These are phyloP conservation scores for Pollimyrus isidori DNA, from an alignment of 2,113 vertebrate genomes.

Conservation along the genomic window DNA sequence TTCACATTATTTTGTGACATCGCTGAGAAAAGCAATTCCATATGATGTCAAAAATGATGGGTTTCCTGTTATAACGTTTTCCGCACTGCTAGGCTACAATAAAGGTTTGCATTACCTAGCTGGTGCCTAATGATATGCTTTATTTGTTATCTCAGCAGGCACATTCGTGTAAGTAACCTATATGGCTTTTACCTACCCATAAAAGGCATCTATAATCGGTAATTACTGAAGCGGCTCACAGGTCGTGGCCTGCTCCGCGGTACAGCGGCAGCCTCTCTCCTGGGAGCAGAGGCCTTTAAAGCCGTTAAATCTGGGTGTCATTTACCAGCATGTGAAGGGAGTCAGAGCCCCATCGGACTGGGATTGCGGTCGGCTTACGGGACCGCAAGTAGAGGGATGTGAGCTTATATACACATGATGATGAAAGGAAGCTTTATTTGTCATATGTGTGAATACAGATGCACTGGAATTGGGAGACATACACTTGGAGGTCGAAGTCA, in stretches of 20 bases:
- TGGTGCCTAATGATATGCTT: background rate
- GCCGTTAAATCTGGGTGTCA: background rate
- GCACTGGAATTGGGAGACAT: background rate
- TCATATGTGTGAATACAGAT: background rate
- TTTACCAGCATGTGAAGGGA: background rate
- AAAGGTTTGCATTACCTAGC: background rate
- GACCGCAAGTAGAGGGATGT: too few species aligned
- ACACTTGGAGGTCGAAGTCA: background rate
- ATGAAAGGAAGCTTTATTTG: background rate
- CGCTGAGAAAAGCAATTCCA: background rate
- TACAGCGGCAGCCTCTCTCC: background rate
- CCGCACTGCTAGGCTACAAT: background rate
- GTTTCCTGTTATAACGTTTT: background rate
- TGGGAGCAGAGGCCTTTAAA: background rate
- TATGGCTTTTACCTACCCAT: background rate
- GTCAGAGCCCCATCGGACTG: background rate
- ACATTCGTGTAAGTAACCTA: background rate
- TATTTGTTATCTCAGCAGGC: background rate
- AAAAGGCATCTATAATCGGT: background rate
- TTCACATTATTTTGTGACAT: background rate
- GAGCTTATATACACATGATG: background rate
- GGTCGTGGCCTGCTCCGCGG: background rate
- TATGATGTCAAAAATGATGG: background rate
- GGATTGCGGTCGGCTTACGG: background rate
- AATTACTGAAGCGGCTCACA: background rate